Conservation (phyloP, 2,797 vertebrate genomes). For the Margarornis squamiger region DNA sequence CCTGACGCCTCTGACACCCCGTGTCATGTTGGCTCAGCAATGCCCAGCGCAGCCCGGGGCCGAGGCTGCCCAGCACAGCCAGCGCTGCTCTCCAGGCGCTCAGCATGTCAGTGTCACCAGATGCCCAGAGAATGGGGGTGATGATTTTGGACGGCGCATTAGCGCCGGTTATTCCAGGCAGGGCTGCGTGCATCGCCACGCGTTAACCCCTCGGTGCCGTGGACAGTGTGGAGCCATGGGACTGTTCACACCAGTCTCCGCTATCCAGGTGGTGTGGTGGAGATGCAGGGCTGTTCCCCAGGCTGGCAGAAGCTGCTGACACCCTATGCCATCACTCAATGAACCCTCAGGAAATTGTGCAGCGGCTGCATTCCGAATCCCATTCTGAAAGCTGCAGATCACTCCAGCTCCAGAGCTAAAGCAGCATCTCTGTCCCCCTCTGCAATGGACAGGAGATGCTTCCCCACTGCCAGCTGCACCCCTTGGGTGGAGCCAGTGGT, state of each 20-base stretch:
- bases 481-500: rapidly evolving
- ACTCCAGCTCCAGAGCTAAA: background rate
- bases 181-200: rapidly evolving
- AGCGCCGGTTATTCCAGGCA: background rate
- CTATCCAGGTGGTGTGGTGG: background rate
- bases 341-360: background rate
- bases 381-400: background rate
- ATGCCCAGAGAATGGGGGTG: background rate
- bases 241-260: rapidly evolving
- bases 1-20: background rate
- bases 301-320: background rate
- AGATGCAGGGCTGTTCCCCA: rapidly evolving
- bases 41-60: background rate
- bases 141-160: background rate
- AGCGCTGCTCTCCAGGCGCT: background rate
- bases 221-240: background rate
- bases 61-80: background rate
- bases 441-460: rapidly evolving
- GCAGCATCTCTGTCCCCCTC: background rate
- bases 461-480: background rate
- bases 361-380: rapidly evolving
- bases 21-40: background rate
- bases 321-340: rapidly evolving
- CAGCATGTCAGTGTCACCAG: background rate
- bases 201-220: background rate